A percentile compares a stretch with the other conserved stretches of the same genome.
These are phyloP conservation scores for Neotragus pygmaeus DNA, from an alignment of 2,113 vertebrate genomes.

Conservation along the genomic window DNA sequence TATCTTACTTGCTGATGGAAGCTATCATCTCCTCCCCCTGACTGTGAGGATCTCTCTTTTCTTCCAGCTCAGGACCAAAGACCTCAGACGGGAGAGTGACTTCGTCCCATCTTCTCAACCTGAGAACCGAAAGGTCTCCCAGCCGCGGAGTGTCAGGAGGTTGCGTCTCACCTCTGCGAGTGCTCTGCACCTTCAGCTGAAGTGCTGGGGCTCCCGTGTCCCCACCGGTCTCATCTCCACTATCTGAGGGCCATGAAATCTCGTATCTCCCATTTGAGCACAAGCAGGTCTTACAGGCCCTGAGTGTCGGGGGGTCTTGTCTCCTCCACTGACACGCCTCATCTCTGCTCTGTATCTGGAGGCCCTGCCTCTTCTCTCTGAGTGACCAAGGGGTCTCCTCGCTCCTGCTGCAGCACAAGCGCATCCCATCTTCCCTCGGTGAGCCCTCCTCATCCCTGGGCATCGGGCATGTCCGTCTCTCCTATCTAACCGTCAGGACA, in stretches of 20 bases:
- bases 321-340: neutral
- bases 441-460: neutral
- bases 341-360: neutral
- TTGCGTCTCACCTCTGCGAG: neutral
- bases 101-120: neutral
- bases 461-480: neutral
- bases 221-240: neutral
- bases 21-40: neutral
- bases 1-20: neutral
- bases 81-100: neutral
- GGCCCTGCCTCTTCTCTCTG: neutral
- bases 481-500: too few relatives aligned
- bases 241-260: neutral
- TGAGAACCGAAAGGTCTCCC: neutral
- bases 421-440: accelerated
- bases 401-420: too few relatives aligned
- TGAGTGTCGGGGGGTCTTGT: neutral
- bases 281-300: neutral
- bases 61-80: neutral
- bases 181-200: neutral
- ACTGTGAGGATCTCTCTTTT: neutral
- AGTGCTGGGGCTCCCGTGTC: accelerated
- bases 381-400: neutral
- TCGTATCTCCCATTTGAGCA: neutral
- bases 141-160: neutral